phyloP scores from a whole-genome alignment of 2,113 vertebrate genomes.

The Rostratula benghalensis region DNA sequence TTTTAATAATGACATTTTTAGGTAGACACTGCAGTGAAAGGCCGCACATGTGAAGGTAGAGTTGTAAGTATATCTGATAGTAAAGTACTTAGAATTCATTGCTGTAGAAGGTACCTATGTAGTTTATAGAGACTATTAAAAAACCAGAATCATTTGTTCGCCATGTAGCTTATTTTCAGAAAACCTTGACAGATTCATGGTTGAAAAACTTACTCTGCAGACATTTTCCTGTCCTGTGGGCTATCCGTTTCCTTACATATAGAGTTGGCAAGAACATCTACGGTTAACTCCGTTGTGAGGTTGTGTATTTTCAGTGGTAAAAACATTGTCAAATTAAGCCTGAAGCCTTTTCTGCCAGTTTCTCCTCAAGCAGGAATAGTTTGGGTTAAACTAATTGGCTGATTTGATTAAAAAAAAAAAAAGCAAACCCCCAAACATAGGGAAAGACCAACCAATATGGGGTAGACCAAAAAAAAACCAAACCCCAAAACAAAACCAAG shows the following conservation, averaged over 20 bases:
- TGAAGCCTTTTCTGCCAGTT: not conserved
- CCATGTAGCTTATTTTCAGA: not conserved
- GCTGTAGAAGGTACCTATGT: not conserved
- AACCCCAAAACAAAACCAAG: not conserved
- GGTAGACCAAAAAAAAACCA: not conserved
- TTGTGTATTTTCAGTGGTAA: not conserved
- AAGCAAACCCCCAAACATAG: too few species aligned
- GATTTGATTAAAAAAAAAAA: not conserved
- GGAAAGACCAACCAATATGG: not conserved
- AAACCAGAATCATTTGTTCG: not conserved
- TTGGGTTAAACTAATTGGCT: not conserved
- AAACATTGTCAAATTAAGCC: not conserved
- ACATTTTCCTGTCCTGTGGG: not conserved
- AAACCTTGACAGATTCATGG: not conserved
- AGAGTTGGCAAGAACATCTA: not conserved
- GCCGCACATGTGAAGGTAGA: not conserved
- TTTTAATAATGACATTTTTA: not conserved
- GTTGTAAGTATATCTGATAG: not conserved
- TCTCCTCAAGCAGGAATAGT: not conserved
- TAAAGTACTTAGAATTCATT: not conserved
- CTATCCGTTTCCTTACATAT: not conserved
- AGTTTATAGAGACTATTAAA: not conserved
- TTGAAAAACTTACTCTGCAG: not conserved
- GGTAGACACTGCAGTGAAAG: not conserved
- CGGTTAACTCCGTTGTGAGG: not conserved